Conservation (phyloP, 2,113 vertebrate genomes). For the Eira barbara region DNA sequence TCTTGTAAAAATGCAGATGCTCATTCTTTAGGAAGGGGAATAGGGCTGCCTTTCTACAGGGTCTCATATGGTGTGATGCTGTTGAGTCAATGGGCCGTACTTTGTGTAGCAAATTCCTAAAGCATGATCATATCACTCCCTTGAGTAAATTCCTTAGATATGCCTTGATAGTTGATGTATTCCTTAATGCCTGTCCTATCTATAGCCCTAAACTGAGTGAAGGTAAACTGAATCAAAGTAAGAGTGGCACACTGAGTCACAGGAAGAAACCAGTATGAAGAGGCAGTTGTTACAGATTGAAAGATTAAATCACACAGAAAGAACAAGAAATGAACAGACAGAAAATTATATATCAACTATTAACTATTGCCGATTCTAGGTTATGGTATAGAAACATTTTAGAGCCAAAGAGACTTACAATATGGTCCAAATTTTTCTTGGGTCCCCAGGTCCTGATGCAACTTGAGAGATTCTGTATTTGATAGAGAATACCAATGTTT, state of each 20-base stretch:
- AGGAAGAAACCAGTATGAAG: neutral
- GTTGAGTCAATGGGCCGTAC: neutral
- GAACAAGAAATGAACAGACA: neutral
- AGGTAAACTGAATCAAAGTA: neutral
- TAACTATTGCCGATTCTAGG: neutral
- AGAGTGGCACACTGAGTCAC: neutral
- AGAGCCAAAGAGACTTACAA: neutral
- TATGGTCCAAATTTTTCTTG: neutral
- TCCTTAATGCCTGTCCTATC: neutral
- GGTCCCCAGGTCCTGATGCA: neutral
- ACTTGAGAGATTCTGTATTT: neutral
- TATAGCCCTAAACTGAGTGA: neutral
- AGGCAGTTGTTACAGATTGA: neutral
- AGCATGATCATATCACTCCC: neutral
- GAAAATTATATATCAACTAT: neutral
- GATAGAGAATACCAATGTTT: neutral
- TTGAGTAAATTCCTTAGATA: neutral
- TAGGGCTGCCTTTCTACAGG: neutral
- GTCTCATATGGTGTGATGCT: neutral
- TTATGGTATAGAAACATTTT: neutral
- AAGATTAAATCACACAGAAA: neutral
- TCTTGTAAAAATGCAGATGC: neutral
- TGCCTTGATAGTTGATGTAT: neutral
- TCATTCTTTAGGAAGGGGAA: neutral
- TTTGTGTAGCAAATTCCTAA: neutral